Evolutionary conservation across 2,888 invertebrate genomes (phyloP), one percentile per base, ranked within the genome.

Genomic region (Morinoia aosen): DNA sequence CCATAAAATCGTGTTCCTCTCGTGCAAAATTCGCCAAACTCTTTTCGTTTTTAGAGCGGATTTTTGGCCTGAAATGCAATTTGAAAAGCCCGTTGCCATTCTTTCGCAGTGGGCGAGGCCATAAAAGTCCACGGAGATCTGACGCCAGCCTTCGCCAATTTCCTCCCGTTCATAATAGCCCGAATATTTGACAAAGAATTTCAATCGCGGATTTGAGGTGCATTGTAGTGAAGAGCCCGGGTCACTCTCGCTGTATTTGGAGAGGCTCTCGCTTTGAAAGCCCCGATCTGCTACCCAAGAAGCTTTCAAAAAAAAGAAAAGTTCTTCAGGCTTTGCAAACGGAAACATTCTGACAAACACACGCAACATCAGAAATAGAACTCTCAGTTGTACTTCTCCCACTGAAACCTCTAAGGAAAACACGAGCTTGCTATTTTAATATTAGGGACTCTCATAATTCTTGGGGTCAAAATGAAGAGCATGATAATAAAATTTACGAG

Each of bases 81-180:
- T 93, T 93, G 56, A 57, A 93, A 93, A 93, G 93, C 93, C 33
- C 56, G 93, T 93, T 57, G 57, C 93, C 93, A 93, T 93, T 93
- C 93, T 93, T 93, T 48, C 93, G 57, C 57, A 48, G n/a, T 56
- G 12, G n/a, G 57, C 93, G 57, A 93, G 93, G 93, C 93, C 5
- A 48, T 93, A 93, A 93, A 93, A 93, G 93, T 93, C 93, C 93
- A 57, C 93, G 93, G 93, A 93, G 93, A 93, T 93, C 93, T 93
- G 57, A 93, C 93, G 93, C 93, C 93, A 33, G 12, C n/a, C 93
- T 48, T 57, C 93, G 57, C 93, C 93, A 93, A 57, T 57, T 90
- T 56, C 58, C 93, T 93, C 33, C 25, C 56, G 57, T 57, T 93
- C 58, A 93, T 93, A 93, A 93, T 93, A 48, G 93, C 93, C 48